Evolutionary conservation across 1,140 invertebrate genomes (phyloP), one percentile per base, ranked within the genome.

Genomic region (Rhagoletis pomonella): DNA sequence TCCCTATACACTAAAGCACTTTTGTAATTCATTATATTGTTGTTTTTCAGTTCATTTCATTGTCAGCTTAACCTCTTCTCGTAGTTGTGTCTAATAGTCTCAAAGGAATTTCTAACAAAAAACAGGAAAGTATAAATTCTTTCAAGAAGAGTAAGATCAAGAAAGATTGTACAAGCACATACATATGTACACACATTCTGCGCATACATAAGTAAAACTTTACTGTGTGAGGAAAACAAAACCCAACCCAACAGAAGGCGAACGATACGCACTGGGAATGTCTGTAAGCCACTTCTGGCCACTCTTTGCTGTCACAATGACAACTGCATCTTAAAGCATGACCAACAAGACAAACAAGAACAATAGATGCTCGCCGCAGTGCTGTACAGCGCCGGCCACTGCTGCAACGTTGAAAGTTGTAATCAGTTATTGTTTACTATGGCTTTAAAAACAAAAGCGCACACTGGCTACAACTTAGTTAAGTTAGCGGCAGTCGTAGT

Each of bases 31-130:
- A n/a, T 73, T 73, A 50, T 55, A 50, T 59, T 85, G 81, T 85
- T 42, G 50, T n/a, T 17, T 86, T 59, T 86, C 85, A 86, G 59
- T 86, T 85, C 69, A 87, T 17, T 67, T 29, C 81, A 87, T 87
- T 87, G 87, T 87, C 87, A 87, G 87, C 77, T 87, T 87, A 87
- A 58, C 85, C 29, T 87, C 50, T 47, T 42, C 44, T 64, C 29
- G 4, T 47, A 6, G 64, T 47, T 58, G 19, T 58, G 58, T 4
- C 58, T 85, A 19, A 7, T 29, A 58, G 81, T 85, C 81, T 4
- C 81, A 58, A 39, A 39, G 55, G 81, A 85, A 39, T 85, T 85
- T 85, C 1, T 17, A 17, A 69, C 67, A 4, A 14, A 62, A 44
- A 69, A 69, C 39, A 0, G 29, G n/a, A 62, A 69, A 2, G 67